Base-by-base conservation (phyloP, 1,140 invertebrate species). In the Meteorus sp. region DNA sequence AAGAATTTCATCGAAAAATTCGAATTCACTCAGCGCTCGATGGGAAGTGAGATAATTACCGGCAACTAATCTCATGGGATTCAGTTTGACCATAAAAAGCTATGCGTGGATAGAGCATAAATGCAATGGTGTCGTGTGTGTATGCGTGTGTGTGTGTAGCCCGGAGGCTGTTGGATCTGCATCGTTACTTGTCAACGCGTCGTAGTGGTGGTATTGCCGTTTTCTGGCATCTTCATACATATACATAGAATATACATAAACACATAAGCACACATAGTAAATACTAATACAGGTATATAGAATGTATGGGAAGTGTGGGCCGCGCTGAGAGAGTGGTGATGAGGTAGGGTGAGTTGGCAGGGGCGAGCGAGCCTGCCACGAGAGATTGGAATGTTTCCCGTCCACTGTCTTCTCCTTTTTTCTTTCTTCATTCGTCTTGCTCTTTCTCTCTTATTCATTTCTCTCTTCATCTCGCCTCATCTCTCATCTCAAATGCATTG, bases 371-470 rank as follows among this genome's bases (percentile, higher is more conserved):
- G 63, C 69, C 67, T 72, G 72, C 75, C 72, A 77, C 74, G 73
- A 74, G 74, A 77, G 76, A 78, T 78, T 76, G 77, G 76, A 79
- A 79, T 77, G 75, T 77, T 69, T 76, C 69, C 69, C 67, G 72
- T 72, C 69, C 71, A 61, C 62, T 61, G 63, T 59, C 52, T 45
- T 57, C 48, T 63, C 25, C 43, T 29, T 45, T 54, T 37, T 29
- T 25, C 45, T 53, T 15, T 29, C 29, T 11, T 35, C 35, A 43
- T 58, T 62, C 27, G n/a, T n/a, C n/a, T n/a, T n/a, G n/a, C n/a
- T n/a, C n/a, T n/a, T 45, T 57, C 48, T 63, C 25, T 47, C 33
- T 45, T 54, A 31, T 29, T 25, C 45, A 52, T 15, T 29, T 43
- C 5, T 35, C 35, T 29, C 51, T 62, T 19, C 44, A 37, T 56